Evolutionary conservation across 2,888 invertebrate genomes (phyloP).

Genomic region (Trissolcus brochymenae): DNA sequence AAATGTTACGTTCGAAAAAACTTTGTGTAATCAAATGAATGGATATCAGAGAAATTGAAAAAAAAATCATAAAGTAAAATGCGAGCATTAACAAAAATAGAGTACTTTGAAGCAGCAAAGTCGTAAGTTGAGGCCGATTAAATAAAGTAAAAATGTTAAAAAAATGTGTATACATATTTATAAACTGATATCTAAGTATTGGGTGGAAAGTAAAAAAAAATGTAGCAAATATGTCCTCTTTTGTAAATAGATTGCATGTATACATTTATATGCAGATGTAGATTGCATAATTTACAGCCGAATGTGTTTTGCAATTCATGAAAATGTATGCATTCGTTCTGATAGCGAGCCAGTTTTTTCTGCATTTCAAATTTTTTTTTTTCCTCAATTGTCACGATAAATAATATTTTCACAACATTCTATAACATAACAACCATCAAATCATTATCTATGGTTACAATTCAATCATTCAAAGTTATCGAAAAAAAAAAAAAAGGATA

Average conservation of each 20-base stretch:
- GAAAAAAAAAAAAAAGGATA: no score
- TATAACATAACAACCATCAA: no score
- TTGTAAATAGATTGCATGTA: constrained; percentile 45
- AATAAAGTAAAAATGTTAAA: constrained; percentile 2
- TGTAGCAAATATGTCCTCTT: constrained; percentile 37
- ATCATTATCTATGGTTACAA: no score
- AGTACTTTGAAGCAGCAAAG: no score
- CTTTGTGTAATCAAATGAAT: background rate
- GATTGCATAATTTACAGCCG: constrained; percentile 31
- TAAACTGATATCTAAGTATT: constrained; percentile 13
- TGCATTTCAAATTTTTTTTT: constrained; percentile 18
- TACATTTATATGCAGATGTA: constrained; percentile 30
- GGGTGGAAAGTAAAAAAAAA: constrained; percentile 4
- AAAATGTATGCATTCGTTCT: constrained; percentile 26
- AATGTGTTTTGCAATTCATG: constrained; percentile 38
- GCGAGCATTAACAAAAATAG: background rate
- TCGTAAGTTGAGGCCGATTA: background rate
- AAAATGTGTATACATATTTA: constrained; percentile 12
- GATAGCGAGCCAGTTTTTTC: constrained; percentile 43
- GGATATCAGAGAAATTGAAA: background rate
- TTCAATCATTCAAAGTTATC: no score
- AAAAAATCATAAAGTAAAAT: background rate
- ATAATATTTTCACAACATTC: no score
- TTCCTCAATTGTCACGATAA: no score
- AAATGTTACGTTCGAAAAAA: background rate